Evolutionary conservation across 1,140 invertebrate genomes (phyloP).

Genomic region (Maconellicoccus hirsutus): DNA sequence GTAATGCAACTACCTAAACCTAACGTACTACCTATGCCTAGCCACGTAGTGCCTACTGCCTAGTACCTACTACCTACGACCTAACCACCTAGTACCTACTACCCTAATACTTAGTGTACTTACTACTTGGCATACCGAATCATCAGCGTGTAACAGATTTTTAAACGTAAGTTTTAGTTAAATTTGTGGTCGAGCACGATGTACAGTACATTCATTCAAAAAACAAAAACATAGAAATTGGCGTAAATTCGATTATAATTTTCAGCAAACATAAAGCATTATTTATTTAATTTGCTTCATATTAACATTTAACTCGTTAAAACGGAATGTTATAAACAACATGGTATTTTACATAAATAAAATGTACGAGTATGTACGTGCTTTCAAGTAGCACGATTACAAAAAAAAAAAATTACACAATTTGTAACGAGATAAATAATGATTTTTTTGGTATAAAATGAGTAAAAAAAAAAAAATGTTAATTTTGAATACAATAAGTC

Average conservation of each 20-base stretch:
- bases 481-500: background rate
- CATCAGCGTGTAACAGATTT: no score
- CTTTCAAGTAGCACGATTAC: background rate
- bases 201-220: no score
- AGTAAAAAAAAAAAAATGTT: background rate
- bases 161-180: no score
- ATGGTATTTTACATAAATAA: background rate
- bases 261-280: conserved; percentile 8
- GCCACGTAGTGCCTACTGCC: no score
- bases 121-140: no score
- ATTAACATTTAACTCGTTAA: background rate
- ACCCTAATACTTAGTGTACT: no score
- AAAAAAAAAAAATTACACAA: background rate
- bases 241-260: background rate
- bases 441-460: background rate
- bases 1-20: no score
- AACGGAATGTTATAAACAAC: background rate
- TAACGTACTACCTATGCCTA: no score
- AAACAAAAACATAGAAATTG: no score
- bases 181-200: no score
- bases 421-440: background rate
- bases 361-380: background rate
- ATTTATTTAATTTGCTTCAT: background rate
- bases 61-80: no score
- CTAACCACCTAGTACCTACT: no score